Percentiles rank a stretch among this genome's conserved stretches.
Conservation (phyloP, 2,113 vertebrate species). For the Cardinalis cardinalis region DNA sequence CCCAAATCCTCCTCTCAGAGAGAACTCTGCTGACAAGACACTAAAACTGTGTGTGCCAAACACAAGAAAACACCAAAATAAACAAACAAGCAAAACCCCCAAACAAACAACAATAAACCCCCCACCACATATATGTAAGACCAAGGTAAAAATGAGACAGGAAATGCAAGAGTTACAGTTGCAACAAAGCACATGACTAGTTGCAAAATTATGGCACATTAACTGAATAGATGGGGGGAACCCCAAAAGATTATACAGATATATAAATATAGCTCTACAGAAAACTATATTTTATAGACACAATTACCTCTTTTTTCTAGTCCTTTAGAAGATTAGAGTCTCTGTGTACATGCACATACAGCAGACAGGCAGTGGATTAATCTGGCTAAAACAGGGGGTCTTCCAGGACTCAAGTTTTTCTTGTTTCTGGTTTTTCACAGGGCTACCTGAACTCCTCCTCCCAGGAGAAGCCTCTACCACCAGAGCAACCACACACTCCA, state of each 20-base stretch:
- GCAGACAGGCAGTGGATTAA: neutral
- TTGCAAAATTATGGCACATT: neutral
- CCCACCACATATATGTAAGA: neutral
- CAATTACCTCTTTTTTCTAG: neutral
- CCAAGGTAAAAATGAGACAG: neutral
- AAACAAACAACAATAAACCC: neutral
- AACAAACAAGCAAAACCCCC: neutral
- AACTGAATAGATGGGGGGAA: fast-evolving
- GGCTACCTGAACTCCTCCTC: neutral
- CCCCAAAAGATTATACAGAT: neutral
- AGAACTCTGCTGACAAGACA: neutral
- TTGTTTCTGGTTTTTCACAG: neutral
- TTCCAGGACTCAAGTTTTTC: neutral
- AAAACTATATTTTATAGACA: neutral
- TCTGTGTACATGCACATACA: neutral
- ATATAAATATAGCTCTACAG: neutral
- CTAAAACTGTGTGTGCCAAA: neutral
- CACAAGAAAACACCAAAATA: neutral
- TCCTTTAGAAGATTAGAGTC: neutral
- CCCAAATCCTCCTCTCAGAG: neutral
- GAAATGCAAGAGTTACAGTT: neutral
- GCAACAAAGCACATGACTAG: neutral
- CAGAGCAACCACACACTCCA: neutral
- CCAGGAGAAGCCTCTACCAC: neutral
- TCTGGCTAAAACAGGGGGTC: neutral